phyloP scores from a whole-genome alignment of 2,888 invertebrate species.

The Drosophila paucipuncta region DNA sequence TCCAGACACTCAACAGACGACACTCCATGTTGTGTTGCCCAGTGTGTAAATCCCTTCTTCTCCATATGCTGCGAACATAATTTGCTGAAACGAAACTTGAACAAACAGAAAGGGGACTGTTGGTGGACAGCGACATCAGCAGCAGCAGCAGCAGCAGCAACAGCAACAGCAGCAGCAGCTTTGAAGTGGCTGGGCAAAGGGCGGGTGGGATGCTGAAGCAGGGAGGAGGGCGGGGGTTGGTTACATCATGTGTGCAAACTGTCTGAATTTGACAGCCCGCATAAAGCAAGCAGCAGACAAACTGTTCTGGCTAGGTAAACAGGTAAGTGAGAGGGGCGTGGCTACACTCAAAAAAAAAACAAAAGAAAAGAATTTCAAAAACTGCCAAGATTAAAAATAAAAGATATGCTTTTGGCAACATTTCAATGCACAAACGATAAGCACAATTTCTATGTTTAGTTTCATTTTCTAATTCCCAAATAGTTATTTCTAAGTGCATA shows the following conservation, averaged over 20 bases:
- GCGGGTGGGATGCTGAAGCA: neutral
- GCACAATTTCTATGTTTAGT: neutral
- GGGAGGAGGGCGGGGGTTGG: neutral
- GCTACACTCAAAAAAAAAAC: neutral
- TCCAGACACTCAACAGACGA: conserved; percentile 51
- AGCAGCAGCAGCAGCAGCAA: conserved; percentile 19
- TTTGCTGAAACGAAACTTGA: conserved; percentile 78
- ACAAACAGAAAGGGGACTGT: conserved; percentile 62
- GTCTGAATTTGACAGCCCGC: conserved; percentile 82
- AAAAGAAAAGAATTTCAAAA: neutral
- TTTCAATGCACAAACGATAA: neutral
- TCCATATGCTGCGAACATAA: conserved; percentile 74
- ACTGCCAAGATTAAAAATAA: neutral
- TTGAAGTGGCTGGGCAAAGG: neutral
- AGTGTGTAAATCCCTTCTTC: conserved; percentile 54
- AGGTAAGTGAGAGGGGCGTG: conserved; percentile 11
- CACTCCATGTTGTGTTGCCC: conserved; percentile 29
- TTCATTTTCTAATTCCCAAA: neutral
- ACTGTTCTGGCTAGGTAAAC: conserved; percentile 52
- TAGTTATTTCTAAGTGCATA: neutral
- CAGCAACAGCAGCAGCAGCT: conserved; percentile 25
- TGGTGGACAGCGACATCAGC: conserved; percentile 16
- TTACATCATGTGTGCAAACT: conserved; percentile 74
- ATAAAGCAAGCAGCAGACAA: conserved; percentile 71
- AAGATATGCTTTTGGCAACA: neutral